These are phyloP conservation scores for Ornithoptera alexandrae DNA, from an alignment of 2,888 invertebrate genomes.

Conservation along the genomic window DNA sequence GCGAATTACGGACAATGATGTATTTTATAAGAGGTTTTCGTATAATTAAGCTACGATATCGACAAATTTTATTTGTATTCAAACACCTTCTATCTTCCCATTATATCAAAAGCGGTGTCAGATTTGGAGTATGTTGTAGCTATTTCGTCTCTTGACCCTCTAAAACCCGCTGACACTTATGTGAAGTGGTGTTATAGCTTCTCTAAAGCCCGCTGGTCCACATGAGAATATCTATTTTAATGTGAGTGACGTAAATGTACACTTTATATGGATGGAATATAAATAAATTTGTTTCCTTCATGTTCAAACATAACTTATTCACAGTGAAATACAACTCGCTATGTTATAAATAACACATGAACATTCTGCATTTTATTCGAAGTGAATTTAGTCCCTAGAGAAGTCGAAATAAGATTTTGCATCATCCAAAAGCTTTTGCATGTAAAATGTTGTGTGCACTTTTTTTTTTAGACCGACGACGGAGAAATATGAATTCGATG, in stretches of 20 bases:
- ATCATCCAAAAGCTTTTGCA: constrained; percentile 3
- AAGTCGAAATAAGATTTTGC: not conserved
- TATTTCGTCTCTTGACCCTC: not conserved
- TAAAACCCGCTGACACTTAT: not conserved
- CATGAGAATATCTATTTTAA: not conserved
- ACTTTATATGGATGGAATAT: not conserved
- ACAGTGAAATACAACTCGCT: not conserved
- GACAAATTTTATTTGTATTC: not conserved
- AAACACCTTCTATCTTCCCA: not conserved
- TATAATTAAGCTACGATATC: not conserved
- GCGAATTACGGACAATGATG: too few species aligned
- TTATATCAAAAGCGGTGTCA: not conserved
- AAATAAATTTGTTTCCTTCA: not conserved
- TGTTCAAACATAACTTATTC: constrained; percentile 1
- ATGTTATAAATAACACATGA: constrained; percentile 3
- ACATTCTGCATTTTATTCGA: constrained; percentile 5
- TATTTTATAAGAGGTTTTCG: too few species aligned
- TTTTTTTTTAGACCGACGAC: not conserved
- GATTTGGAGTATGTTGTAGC: not conserved
- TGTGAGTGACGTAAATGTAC: not conserved
- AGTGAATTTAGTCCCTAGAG: constrained; percentile 3
- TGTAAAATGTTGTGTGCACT: not conserved
- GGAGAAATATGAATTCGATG: not conserved
- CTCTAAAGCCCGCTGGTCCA: not conserved
- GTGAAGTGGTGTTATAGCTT: not conserved